These are phyloP conservation scores for Chrysomela aeneicollis DNA, from an alignment of 2,888 invertebrate species.

Conservation along the genomic window DNA sequence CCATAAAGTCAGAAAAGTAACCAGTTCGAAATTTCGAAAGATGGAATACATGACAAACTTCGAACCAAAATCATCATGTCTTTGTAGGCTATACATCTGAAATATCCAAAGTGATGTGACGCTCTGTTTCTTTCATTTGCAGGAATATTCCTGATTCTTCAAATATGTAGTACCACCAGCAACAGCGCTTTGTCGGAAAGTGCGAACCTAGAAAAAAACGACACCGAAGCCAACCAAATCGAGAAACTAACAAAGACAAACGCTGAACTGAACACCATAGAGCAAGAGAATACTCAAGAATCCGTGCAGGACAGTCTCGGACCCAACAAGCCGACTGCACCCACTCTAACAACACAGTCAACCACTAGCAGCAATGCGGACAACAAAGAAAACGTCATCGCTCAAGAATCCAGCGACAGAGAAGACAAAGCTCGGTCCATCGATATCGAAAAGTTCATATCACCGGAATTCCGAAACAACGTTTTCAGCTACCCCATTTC, in stretches of 20 bases:
- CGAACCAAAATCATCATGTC: no score
- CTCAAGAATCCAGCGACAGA: conserved; percentile 16
- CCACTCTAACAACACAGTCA: conserved; percentile 7
- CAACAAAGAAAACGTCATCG: conserved; percentile 30
- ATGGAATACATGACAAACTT: no score
- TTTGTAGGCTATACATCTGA: no score
- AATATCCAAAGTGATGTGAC: no score
- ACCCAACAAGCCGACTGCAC: conserved; percentile 7
- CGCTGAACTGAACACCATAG: conserved; percentile 35
- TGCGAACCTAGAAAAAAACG: conserved; percentile 36
- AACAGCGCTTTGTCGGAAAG: conserved; percentile 32
- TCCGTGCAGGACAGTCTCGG: conserved; percentile 16
- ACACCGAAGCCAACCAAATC: conserved; percentile 43
- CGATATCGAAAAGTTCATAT: conserved; percentile 62
- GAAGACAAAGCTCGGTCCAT: conserved; percentile 53
- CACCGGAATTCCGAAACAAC: conserved; percentile 64
- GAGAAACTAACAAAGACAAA: conserved; percentile 54
- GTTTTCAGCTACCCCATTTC: conserved; percentile 65
- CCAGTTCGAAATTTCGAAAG: no score
- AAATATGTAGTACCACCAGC: conserved; percentile 35
- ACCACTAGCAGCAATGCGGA: conserved; percentile 6
- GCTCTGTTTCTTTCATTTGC: no score
- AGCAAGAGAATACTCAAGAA: conserved; percentile 31
- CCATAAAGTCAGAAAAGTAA: no score
- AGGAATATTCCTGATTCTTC: conserved; percentile 48